phyloP scores from a whole-genome alignment of 2,797 vertebrate genomes.

The Knipowitschia caucasica region DNA sequence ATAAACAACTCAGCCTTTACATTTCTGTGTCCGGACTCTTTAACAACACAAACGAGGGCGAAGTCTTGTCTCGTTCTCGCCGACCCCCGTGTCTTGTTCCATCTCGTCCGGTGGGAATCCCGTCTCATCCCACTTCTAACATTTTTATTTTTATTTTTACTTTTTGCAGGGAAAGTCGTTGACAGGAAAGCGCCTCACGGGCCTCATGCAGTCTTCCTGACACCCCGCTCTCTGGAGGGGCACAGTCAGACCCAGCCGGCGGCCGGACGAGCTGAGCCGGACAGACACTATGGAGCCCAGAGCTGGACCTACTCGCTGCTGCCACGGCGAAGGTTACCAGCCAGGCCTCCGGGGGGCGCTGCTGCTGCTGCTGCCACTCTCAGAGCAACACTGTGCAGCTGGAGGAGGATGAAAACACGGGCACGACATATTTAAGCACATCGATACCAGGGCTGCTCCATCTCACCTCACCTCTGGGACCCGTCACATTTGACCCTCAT shows the following conservation, averaged over 20 bases:
- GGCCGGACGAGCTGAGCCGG: slow-evolving; percentile 26
- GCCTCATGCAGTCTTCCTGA: slow-evolving; percentile 99
- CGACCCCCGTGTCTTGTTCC: too few species aligned
- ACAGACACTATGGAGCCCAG: slow-evolving; percentile 28
- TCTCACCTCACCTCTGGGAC: slow-evolving; percentile 25
- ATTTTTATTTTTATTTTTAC: slow-evolving; percentile 30
- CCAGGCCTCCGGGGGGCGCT: slow-evolving; percentile 35
- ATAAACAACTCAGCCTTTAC: too few species aligned
- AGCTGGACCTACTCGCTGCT: slow-evolving; percentile 30
- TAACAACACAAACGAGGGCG: too few species aligned
- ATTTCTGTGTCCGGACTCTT: too few species aligned
- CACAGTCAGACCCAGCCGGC: slow-evolving; percentile 28
- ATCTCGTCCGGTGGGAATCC: too few species aligned
- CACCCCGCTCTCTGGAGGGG: slow-evolving; percentile 47
- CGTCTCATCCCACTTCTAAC: too few species aligned
- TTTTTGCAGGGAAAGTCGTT: slow-evolving; percentile 88
- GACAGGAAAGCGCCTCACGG: slow-evolving; percentile 91
- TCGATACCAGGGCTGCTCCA: slow-evolving; percentile 47
- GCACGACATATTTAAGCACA: slow-evolving; percentile 61
- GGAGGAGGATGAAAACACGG: slow-evolving; percentile 29
- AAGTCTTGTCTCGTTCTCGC: slow-evolving; percentile 25
- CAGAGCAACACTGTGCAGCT: slow-evolving; percentile 25
- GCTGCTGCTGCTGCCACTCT: slow-evolving; percentile 36
- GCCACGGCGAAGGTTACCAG: slow-evolving; percentile 38
- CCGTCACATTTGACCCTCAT: slow-evolving; percentile 44